These are phyloP conservation scores for Pangasianodon gigas DNA, from an alignment of 2,113 vertebrate species.

Conservation along the genomic window DNA sequence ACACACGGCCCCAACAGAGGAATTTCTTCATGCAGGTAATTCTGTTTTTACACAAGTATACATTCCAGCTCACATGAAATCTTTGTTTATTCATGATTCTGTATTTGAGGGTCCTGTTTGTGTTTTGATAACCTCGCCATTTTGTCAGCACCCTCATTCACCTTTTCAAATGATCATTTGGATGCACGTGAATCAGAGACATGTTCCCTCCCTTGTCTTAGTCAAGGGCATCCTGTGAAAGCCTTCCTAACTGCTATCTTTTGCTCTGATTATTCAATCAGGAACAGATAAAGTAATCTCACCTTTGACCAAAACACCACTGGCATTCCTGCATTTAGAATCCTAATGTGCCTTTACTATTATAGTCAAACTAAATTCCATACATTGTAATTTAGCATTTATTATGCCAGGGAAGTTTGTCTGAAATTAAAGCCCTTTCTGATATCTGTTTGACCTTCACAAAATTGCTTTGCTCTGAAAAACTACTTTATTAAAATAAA, in stretches of 20 bases:
- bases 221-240: conserved; percentile 14
- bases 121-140: conserved; percentile 1
- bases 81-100: conserved; percentile 14
- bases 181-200: conserved; percentile 2
- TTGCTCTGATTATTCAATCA: conserved; percentile 26
- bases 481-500: conserved; percentile 26
- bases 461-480: conserved; percentile 7
- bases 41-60: neutral
- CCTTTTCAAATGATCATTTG: conserved; percentile 12
- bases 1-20: neutral
- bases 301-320: conserved; percentile 23
- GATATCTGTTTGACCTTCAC: conserved; percentile 38
- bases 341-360: neutral
- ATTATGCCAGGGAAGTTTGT: neutral
- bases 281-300: conserved; percentile 8
- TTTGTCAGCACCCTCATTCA: conserved; percentile 14
- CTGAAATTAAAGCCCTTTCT: conserved; percentile 14
- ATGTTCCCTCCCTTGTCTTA: neutral
- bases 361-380: conserved; percentile 5
- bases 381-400: conserved; percentile 18
- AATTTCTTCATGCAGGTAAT: neutral
- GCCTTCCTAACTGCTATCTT: neutral
- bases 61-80: neutral
- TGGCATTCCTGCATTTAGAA: conserved; percentile 31
- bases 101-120: neutral